phyloP scores from a whole-genome alignment of 2,797 vertebrate genomes.

The Dicrostonyx torquatus region DNA sequence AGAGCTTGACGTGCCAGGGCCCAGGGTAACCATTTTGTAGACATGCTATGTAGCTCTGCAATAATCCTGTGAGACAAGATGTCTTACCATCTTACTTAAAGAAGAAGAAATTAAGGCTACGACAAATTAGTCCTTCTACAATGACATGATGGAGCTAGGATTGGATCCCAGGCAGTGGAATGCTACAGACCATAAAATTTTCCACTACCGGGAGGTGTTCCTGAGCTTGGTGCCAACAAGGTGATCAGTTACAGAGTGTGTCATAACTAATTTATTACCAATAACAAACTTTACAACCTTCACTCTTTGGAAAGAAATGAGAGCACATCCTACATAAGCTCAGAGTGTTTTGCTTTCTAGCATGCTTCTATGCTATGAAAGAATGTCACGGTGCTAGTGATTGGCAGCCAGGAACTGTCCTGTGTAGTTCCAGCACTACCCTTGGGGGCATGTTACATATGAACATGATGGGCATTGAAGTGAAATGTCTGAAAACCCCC shows the following conservation, averaged over 20 bases:
- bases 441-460: not conserved
- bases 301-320: constrained; percentile 32
- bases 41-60: not conserved
- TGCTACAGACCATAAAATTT: not conserved
- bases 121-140: not conserved
- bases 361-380: not conserved
- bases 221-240: not conserved
- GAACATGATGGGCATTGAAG: rapidly evolving
- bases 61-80: not conserved
- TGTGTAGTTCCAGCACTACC: no score
- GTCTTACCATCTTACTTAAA: not conserved
- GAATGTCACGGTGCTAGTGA: not conserved
- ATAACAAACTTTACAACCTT: constrained; percentile 58
- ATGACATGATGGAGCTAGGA: not conserved
- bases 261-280: constrained; percentile 48
- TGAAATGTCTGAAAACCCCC: not conserved
- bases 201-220: not conserved
- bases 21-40: not conserved
- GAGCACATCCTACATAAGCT: not conserved
- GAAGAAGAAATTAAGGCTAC: not conserved
- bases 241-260: constrained; percentile 29
- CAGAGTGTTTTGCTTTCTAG: not conserved
- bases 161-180: not conserved
- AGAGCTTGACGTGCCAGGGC: not conserved
- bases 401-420: not conserved